Base-by-base conservation (phyloP, 2,113 vertebrate species). In the Brachionichthys hirsutus region DNA sequence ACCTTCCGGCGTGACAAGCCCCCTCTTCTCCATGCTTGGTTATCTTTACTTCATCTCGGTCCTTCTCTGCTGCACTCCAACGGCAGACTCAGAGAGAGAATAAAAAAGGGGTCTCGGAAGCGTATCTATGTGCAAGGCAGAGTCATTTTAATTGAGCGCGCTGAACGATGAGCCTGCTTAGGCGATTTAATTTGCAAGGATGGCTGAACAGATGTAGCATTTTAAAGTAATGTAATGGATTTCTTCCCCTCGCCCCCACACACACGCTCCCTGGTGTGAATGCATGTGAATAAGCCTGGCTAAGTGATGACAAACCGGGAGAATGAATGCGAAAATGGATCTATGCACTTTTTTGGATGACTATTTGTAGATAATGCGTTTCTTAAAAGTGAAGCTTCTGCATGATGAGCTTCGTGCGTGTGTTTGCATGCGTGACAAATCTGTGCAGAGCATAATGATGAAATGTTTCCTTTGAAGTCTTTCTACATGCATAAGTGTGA, bases 161-260 rank as follows among this genome's bases (percentile, higher is more conserved):
- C 58, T 77, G 87, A 85, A 67, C 44, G 54, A 87, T 83, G 80
- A 84, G 73, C 16, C 62, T 60, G 54, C 82, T 82, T 63, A 80
- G 70, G 59, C 73, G 73, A 70, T 81, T 88, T 88, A 70, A 86
- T 87, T 83, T 87, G 71, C 80, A 86, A 62, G 77, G 73, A 76
- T 84, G 82, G 77, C 72, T 84, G 80, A 85, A 83, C 82, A 87
- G 82, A 85, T 82, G 82, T 80, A 86, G 74, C 75, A 70, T 80
- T 70, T 74, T 75, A 65, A 86, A 86, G 78, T 82, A 78, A 87
- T 70, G 75, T 73, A 75, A 84, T 81, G 73, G 72, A 68, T 71
- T 55, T 24, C 54, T 62, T 64, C 36, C 44, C 18, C 13, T n/a
- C n/a, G n/a, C n/a, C n/a, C n/a, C n/a, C n/a, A n/a, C n/a, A n/a